Evolutionary conservation across 2,113 vertebrate species (phyloP).

Genomic region (Tyrannus savana): DNA sequence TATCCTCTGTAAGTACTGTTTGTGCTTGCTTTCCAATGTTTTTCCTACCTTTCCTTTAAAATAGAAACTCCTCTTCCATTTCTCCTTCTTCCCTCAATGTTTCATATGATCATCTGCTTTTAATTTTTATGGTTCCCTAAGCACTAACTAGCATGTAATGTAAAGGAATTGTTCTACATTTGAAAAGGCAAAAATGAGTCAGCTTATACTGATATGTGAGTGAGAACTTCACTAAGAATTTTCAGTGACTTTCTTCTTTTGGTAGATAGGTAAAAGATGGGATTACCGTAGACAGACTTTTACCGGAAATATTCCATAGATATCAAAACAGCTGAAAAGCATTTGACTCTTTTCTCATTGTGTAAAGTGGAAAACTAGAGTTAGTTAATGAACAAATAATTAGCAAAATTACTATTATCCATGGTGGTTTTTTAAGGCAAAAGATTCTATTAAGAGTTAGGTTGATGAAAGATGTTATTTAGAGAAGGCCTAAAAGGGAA

Average conservation of each 20-base stretch:
- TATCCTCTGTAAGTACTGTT: neutral
- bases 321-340: neutral
- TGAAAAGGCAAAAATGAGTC: neutral
- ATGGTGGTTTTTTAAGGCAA: neutral
- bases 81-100: neutral
- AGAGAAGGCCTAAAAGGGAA: neutral
- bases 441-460: neutral
- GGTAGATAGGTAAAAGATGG: neutral
- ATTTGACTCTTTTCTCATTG: neutral
- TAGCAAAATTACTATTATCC: neutral
- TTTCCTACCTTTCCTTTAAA: neutral
- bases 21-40: neutral
- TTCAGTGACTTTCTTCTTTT: neutral
- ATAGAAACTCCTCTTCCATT: neutral
- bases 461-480: neutral
- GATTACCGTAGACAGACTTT: neutral
- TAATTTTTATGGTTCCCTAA: neutral
- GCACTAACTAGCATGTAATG: neutral
- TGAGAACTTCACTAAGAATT: neutral
- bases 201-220: neutral
- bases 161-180: neutral
- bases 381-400: neutral
- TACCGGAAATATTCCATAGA: neutral
- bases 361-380: neutral
- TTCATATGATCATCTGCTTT: neutral